Conservation (phyloP, 2,888 invertebrate species). For the Phrixothrix hirtus region DNA sequence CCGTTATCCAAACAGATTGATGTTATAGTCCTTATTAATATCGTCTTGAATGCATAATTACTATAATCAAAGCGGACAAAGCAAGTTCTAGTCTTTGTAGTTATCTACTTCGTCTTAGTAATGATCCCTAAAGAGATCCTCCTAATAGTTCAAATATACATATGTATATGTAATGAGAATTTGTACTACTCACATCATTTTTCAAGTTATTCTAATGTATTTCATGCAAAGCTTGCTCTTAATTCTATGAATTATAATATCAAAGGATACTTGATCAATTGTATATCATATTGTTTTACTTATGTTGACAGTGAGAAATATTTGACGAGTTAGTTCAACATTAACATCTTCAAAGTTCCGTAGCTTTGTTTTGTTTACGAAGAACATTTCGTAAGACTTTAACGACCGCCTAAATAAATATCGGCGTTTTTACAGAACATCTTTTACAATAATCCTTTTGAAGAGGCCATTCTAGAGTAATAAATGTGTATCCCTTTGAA, state of each 20-base stretch:
- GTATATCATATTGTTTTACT: no score
- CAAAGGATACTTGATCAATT: no score
- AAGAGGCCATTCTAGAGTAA: neutral
- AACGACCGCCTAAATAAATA: slow-evolving; percentile 19
- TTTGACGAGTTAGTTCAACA: slow-evolving; percentile 18
- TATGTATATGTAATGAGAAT: neutral
- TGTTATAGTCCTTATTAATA: slow-evolving; percentile 1
- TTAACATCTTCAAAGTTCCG: slow-evolving; percentile 8
- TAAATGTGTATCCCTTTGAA: neutral
- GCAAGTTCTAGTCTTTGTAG: slow-evolving; percentile 3
- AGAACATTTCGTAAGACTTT: slow-evolving; percentile 16
- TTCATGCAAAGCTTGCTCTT: no score
- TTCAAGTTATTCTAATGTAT: no score
- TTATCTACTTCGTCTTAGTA: slow-evolving; percentile 11
- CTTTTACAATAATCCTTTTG: neutral
- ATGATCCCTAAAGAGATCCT: slow-evolving; percentile 7
- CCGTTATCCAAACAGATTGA: neutral
- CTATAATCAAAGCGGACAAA: slow-evolving; percentile 3
- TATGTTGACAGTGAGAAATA: neutral
- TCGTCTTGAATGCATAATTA: slow-evolving; percentile 5
- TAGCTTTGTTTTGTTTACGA: slow-evolving; percentile 16
- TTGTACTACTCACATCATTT: neutral
- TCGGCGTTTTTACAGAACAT: slow-evolving; percentile 23
- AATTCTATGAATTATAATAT: no score
- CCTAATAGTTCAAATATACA: neutral